These are phyloP conservation scores for Dryoscopus gambensis DNA, from an alignment of 2,113 vertebrate genomes.

Conservation along the genomic window DNA sequence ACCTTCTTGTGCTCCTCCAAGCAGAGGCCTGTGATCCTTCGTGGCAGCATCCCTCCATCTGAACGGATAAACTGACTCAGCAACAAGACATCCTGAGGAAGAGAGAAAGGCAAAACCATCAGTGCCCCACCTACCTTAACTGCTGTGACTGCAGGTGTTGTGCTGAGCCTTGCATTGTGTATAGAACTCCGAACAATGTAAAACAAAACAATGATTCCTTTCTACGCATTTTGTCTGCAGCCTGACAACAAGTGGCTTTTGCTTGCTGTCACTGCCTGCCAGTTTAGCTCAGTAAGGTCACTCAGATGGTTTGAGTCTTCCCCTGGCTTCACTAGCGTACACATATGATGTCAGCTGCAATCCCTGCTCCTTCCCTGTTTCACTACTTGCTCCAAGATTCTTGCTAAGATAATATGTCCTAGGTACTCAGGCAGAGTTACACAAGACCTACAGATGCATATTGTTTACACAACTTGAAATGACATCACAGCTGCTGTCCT, in stretches of 20 bases:
- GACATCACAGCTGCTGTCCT: slow-evolving; percentile 35
- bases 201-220: slow-evolving; percentile 4
- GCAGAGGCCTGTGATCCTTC: slow-evolving; percentile 89
- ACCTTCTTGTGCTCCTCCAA: slow-evolving; percentile 89
- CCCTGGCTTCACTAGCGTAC: slow-evolving; percentile 32
- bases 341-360: slow-evolving; percentile 41
- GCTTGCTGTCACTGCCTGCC: neutral
- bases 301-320: slow-evolving; percentile 24
- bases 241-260: neutral
- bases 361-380: neutral
- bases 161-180: neutral
- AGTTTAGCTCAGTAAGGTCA: slow-evolving; percentile 32
- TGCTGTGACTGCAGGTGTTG: neutral
- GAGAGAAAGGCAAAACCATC: neutral
- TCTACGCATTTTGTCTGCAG: neutral
- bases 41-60: slow-evolving; percentile 90
- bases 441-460: slow-evolving; percentile 39
- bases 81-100: slow-evolving; percentile 87
- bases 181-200: neutral
- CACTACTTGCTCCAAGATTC: slow-evolving; percentile 26
- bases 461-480: slow-evolving; percentile 51
- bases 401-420: slow-evolving; percentile 16
- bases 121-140: neutral
- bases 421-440: slow-evolving; percentile 41
- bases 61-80: slow-evolving; percentile 94